These are phyloP conservation scores for Trachymyrmex cornetzi DNA, from an alignment of 1,140 invertebrate species.

Conservation along the genomic window DNA sequence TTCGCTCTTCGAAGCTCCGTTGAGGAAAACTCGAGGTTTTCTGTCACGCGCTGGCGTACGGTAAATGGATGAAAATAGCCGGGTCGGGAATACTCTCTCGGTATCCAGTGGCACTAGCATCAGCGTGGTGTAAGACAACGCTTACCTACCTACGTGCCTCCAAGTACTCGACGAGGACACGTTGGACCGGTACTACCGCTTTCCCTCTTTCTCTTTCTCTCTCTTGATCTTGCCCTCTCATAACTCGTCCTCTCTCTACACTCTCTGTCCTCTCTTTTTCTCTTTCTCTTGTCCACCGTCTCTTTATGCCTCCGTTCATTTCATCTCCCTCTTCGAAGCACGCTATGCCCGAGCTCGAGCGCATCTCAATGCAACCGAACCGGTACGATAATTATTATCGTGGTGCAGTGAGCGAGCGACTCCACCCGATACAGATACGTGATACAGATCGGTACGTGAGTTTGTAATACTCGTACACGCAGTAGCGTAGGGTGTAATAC, in stretches of 20 bases:
- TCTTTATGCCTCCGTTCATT: slow-evolving; percentile 42
- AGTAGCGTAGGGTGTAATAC: slow-evolving; percentile 44
- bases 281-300: slow-evolving; percentile 8
- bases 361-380: slow-evolving; percentile 53
- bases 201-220: slow-evolving; percentile 44
- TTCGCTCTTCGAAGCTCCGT: slow-evolving; percentile 24
- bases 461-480: neutral
- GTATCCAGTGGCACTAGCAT: slow-evolving; percentile 33
- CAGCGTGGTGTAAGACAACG: slow-evolving; percentile 60
- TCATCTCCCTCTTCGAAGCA: slow-evolving; percentile 50
- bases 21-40: slow-evolving; percentile 32
- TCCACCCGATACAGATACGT: slow-evolving; percentile 50
- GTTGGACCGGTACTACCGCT: slow-evolving; percentile 76
- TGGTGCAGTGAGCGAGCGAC: slow-evolving; percentile 14
- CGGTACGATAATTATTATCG: slow-evolving; percentile 60
- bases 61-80: slow-evolving; percentile 69
- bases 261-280: neutral
- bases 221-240: slow-evolving; percentile 33
- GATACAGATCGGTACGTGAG: slow-evolving; percentile 49
- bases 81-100: slow-evolving; percentile 56
- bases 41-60: slow-evolving; percentile 23
- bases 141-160: slow-evolving; percentile 69
- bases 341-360: neutral
- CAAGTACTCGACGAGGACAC: slow-evolving; percentile 72
- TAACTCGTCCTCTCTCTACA: neutral